phyloP scores from a whole-genome alignment of 2,113 vertebrate species.

The Cariama cristata region DNA sequence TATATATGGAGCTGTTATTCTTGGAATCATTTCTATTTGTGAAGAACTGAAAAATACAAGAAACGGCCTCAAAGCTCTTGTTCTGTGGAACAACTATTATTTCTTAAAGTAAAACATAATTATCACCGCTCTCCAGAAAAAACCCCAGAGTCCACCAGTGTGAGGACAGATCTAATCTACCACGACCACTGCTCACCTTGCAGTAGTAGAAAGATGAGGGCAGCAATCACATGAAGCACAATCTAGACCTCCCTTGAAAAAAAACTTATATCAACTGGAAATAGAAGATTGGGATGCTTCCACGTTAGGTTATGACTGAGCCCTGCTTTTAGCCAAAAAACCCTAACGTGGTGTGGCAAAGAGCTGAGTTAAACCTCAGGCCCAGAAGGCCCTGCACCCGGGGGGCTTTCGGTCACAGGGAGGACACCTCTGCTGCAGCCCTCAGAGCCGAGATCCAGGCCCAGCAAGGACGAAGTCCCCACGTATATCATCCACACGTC shows the following conservation, averaged over 20 bases:
- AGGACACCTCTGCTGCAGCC: not conserved
- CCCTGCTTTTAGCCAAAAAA: not conserved
- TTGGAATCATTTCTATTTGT: not conserved
- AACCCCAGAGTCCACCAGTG: not conserved
- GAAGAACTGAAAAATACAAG: not conserved
- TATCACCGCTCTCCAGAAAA: not conserved
- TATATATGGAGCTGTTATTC: not conserved
- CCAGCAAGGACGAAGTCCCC: not conserved
- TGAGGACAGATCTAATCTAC: not conserved
- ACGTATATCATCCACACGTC: accelerated
- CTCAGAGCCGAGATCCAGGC: not conserved
- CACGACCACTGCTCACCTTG: not conserved
- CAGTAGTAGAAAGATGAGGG: not conserved
- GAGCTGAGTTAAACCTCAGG: not conserved
- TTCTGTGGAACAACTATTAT: not conserved
- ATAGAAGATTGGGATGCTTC: not conserved
- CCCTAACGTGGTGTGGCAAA: not conserved
- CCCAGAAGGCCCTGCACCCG: not conserved
- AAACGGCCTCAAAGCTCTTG: not conserved
- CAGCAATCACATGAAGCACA: not conserved
- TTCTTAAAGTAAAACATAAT: conserved; percentile 1
- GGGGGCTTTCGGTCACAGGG: not conserved
- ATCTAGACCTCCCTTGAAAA: not conserved
- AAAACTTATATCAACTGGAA: not conserved
- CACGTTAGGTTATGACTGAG: not conserved